Evolutionary conservation across 2,113 vertebrate species (phyloP).

Genomic region (Ploceus nigricollis): DNA sequence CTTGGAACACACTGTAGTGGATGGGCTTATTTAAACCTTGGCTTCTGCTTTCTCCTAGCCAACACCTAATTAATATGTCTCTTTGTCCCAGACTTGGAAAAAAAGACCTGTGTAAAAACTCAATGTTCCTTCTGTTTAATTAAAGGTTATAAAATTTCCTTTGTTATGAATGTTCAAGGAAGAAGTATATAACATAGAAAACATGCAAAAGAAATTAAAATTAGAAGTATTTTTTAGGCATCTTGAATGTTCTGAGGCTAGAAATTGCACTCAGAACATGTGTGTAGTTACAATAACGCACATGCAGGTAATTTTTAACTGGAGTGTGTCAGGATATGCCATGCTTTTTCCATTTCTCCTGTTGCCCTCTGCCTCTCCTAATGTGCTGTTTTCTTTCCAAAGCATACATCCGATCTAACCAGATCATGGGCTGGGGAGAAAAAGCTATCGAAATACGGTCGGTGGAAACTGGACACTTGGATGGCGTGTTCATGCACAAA

Average conservation of each 20-base stretch:
- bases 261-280: neutral
- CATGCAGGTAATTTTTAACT: neutral
- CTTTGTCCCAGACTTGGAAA: neutral
- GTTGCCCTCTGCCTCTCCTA: neutral
- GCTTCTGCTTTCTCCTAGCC: neutral
- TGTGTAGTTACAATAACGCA: neutral
- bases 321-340: accelerated
- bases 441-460: constrained; percentile 98
- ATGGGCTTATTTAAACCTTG: neutral
- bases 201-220: neutral
- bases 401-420: constrained; percentile 98
- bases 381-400: neutral
- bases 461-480: constrained; percentile 95
- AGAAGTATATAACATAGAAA: neutral
- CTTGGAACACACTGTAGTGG: neutral
- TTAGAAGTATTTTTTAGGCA: neutral
- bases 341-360: neutral
- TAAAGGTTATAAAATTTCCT: neutral
- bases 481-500: constrained; percentile 99
- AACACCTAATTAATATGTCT: neutral
- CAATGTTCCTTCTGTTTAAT: neutral
- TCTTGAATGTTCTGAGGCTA: neutral
- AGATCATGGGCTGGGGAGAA: constrained; percentile 99
- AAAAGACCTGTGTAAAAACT: neutral
- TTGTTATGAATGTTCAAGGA: neutral